A percentile compares a stretch with the other conserved stretches of the same genome.
Evolutionary conservation across 2,797 vertebrate species (phyloP).

Genomic region (Silurus aristotelis): DNA sequence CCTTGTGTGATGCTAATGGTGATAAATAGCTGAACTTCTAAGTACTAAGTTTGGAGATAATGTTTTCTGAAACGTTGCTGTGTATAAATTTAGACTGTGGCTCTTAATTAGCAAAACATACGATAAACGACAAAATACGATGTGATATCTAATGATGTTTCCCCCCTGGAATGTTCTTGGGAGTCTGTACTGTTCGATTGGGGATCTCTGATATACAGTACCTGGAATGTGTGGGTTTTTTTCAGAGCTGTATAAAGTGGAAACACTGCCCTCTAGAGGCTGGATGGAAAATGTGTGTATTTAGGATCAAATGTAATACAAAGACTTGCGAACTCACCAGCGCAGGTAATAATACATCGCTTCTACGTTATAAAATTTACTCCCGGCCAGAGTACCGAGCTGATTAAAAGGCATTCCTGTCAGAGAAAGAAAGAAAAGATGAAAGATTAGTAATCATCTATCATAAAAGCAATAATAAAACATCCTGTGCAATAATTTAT

Average conservation of each 20-base stretch:
- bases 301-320: background rate
- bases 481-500: background rate
- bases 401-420: slow-evolving; percentile 98
- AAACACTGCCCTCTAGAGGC: slow-evolving; percentile 39
- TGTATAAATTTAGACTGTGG: too few species aligned
- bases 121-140: too few species aligned
- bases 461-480: background rate
- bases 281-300: background rate
- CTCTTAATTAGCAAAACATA: too few species aligned
- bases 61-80: too few species aligned
- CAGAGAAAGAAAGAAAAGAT: slow-evolving; percentile 6
- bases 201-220: too few species aligned
- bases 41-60: too few species aligned
- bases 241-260: background rate
- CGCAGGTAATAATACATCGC: slow-evolving; percentile 96
- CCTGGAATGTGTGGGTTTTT: too few species aligned
- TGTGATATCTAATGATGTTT: too few species aligned
- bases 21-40: too few species aligned
- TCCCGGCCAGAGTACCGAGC: slow-evolving; percentile 91
- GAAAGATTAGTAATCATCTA: background rate
- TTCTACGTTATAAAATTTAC: slow-evolving; percentile 95
- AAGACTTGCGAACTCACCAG: slow-evolving; percentile 78
- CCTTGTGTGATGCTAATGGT: too few species aligned
- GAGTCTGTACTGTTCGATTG: too few species aligned
- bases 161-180: too few species aligned